A percentile compares a stretch with the other conserved stretches of the same genome.
These are phyloP conservation scores for Ephydatia muelleri DNA, from an alignment of 37 sponge, comb jelly and placozoan species.

Conservation along the genomic window DNA sequence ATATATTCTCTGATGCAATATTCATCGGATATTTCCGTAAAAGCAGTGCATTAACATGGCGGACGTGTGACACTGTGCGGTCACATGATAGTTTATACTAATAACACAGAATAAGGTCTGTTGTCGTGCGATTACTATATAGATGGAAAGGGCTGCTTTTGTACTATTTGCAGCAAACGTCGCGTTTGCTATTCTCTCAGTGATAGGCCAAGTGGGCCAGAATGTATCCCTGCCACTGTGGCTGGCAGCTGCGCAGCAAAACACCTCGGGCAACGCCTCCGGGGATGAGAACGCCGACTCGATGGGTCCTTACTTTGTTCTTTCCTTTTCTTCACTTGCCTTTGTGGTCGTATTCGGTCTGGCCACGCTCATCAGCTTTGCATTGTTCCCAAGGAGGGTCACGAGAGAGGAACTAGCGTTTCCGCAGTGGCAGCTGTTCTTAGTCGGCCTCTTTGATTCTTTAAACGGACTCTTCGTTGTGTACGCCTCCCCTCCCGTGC, in stretches of 20 bases:
- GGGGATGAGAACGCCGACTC: background rate
- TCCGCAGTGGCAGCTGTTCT: constrained; percentile 68
- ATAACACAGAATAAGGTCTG: too few relatives aligned
- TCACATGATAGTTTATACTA: too few relatives aligned
- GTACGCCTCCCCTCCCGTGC: constrained; percentile 42
- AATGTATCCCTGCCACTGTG: constrained; percentile 69
- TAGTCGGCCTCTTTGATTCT: constrained; percentile 70
- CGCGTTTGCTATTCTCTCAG: constrained; percentile 39
- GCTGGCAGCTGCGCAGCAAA: constrained; percentile 1
- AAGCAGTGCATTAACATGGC: too few relatives aligned
- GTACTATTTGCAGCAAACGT: constrained; percentile 27
- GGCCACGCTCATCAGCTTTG: background rate
- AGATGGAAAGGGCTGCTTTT: too few relatives aligned
- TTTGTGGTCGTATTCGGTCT: constrained; percentile 71
- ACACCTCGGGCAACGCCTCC: constrained; percentile 7
- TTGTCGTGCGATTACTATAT: too few relatives aligned
- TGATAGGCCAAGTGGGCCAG: constrained; percentile 68
- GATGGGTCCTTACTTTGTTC: constrained; percentile 71
- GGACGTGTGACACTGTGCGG: too few relatives aligned
- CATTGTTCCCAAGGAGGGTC: background rate
- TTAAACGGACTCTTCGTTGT: constrained; percentile 72
- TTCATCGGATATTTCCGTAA: too few relatives aligned
- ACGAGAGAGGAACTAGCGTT: constrained; percentile 40
- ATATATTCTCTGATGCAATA: too few relatives aligned
- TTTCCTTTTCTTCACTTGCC: constrained; percentile 61